Evolutionary conservation across 2,797 vertebrate species (phyloP).

Genomic region (Mus minutoides): DNA sequence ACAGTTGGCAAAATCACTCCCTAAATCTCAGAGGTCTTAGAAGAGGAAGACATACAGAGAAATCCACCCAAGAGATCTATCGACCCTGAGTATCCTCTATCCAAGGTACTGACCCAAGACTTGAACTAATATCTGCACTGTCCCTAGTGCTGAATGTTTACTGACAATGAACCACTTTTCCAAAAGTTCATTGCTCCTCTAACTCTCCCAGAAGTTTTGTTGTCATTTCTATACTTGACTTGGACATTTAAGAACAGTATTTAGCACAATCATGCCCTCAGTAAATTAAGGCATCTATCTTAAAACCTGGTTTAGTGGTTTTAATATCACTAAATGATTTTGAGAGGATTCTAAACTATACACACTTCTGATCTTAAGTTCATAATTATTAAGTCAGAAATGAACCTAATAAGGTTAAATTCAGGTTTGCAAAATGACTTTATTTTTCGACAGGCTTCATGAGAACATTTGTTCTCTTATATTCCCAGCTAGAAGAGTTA

Average conservation of each 20-base stretch:
- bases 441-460: neutral
- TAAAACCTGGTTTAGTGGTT: neutral
- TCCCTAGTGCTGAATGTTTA: slow-evolving; percentile 75
- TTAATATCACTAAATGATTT: neutral
- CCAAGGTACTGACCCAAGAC: slow-evolving; percentile 78
- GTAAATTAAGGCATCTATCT: neutral
- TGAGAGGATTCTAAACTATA: neutral
- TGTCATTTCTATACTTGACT: neutral
- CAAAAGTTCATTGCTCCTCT: neutral
- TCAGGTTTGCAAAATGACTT: neutral
- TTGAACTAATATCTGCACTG: slow-evolving; percentile 2
- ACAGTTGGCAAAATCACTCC: neutral
- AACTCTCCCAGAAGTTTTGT: neutral
- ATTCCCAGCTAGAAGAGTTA: neutral
- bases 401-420: neutral
- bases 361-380: neutral
- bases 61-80: neutral
- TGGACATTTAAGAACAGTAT: neutral
- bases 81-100: slow-evolving; percentile 62
- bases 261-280: neutral
- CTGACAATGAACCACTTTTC: neutral
- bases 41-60: neutral
- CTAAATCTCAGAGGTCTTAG: neutral
- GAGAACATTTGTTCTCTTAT: neutral
- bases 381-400: neutral